Conservation (phyloP, 2,113 vertebrate species). For the Lasiurus borealis region DNA sequence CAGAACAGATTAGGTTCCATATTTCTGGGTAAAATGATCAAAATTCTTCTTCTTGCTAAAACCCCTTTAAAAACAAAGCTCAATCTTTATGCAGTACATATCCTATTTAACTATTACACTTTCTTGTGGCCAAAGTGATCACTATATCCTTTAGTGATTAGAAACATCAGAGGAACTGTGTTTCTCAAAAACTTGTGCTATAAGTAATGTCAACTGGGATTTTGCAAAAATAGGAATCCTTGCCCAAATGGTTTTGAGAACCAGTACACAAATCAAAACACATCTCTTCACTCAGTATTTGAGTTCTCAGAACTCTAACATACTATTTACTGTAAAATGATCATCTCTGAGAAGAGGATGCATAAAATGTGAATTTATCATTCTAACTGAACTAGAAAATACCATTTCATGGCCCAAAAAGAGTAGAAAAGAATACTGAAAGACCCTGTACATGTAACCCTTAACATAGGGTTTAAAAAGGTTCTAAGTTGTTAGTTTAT, state of each 20-base stretch:
- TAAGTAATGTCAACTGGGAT: background rate
- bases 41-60: constrained; percentile 28
- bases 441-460: background rate
- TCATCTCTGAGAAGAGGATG: background rate
- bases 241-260: constrained; percentile 10
- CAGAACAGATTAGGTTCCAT: constrained; percentile 16
- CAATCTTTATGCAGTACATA: background rate
- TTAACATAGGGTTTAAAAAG: background rate
- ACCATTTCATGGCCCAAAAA: background rate
- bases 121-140: constrained; percentile 1
- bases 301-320: background rate
- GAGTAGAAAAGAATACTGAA: background rate
- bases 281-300: background rate
- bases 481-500: background rate
- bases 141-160: background rate
- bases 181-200: background rate
- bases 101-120: background rate
- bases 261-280: background rate
- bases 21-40: constrained; percentile 37
- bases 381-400: constrained; percentile 53
- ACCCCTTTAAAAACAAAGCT: background rate
- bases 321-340: background rate
- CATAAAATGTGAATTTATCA: background rate
- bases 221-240: constrained; percentile 20
- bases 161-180: background rate